Percentiles rank a stretch among this genome's conserved stretches.
phyloP scores from a whole-genome alignment of 92 coral and sea anemone genomes.

The Montipora capitata region DNA sequence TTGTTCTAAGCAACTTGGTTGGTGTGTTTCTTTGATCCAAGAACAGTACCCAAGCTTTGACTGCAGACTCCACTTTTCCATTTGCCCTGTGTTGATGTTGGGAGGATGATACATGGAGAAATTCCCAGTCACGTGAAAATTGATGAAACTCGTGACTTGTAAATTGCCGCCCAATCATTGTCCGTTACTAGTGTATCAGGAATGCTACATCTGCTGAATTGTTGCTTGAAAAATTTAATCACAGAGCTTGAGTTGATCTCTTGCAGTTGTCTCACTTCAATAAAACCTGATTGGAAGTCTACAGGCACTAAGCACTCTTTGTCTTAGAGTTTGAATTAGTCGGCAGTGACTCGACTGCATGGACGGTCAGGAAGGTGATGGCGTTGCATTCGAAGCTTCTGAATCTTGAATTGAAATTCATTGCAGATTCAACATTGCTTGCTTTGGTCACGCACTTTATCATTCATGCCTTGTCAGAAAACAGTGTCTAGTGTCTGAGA shows the following conservation, averaged over 20 bases:
- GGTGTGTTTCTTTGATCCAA: too few relatives aligned
- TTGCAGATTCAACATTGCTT: too few relatives aligned
- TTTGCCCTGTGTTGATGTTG: too few relatives aligned
- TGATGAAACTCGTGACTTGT: neutral
- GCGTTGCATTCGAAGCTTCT: constrained; percentile 39
- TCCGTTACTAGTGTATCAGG: constrained; percentile 42
- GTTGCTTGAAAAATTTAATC: constrained; percentile 42
- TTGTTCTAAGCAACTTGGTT: too few relatives aligned
- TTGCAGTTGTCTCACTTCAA: constrained; percentile 7
- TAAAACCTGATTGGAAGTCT: constrained; percentile 30
- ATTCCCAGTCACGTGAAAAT: constrained; percentile 38
- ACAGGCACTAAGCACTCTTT: constrained; percentile 10
- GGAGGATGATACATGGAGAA: neutral
- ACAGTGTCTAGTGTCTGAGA: too few relatives aligned
- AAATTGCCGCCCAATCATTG: constrained; percentile 41
- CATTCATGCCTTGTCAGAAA: too few relatives aligned
- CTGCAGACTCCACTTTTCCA: too few relatives aligned
- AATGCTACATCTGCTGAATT: constrained; percentile 51
- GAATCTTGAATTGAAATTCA: neutral
- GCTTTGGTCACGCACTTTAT: too few relatives aligned
- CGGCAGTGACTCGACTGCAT: constrained; percentile 57
- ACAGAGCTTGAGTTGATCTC: constrained; percentile 33
- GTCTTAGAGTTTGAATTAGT: constrained; percentile 28
- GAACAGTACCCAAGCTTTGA: too few relatives aligned
- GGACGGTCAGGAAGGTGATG: constrained; percentile 45